Conservation (phyloP, 2,797 vertebrate species). For the Aeoliscus strigatus region DNA sequence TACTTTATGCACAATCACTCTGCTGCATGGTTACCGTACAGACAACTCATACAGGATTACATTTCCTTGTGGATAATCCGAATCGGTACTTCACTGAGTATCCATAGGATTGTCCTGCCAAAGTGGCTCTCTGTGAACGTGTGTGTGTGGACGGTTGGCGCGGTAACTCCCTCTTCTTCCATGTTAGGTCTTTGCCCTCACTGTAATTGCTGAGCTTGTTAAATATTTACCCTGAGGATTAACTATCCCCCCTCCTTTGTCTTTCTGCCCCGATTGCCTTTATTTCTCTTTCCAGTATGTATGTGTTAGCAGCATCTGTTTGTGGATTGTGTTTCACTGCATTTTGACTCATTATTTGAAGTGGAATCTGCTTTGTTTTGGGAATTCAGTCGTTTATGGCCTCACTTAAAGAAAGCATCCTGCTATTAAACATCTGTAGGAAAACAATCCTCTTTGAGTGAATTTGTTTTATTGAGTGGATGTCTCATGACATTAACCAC, state of each 20-base stretch:
- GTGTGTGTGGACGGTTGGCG: constrained; percentile 40
- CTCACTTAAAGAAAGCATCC: not conserved
- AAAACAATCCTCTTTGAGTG: constrained; percentile 1
- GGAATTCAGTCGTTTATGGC: constrained; percentile 2
- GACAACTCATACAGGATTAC: no score
- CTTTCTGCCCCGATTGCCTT: constrained; percentile 51
- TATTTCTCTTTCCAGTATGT: constrained; percentile 39
- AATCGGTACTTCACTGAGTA: no score
- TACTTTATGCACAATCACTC: no score
- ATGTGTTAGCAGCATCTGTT: constrained; percentile 9
- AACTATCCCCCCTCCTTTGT: constrained; percentile 56
- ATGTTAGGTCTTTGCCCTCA: constrained; percentile 48
- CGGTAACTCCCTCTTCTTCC: constrained; percentile 52
- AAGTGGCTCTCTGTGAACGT: not conserved
- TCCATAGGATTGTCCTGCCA: no score
- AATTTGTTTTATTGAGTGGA: constrained; percentile 2
- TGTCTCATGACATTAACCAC: constrained; percentile 10
- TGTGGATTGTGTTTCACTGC: constrained; percentile 13
- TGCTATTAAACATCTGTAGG: constrained; percentile 8
- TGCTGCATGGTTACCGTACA: no score
- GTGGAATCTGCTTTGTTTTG: constrained; percentile 10
- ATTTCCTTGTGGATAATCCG: no score
- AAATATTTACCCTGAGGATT: constrained; percentile 75
- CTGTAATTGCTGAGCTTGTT: constrained; percentile 68
- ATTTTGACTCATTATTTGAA: constrained; percentile 30